Evolutionary conservation across 2,797 vertebrate species (phyloP).

Genomic region (Meda fulgida): DNA sequence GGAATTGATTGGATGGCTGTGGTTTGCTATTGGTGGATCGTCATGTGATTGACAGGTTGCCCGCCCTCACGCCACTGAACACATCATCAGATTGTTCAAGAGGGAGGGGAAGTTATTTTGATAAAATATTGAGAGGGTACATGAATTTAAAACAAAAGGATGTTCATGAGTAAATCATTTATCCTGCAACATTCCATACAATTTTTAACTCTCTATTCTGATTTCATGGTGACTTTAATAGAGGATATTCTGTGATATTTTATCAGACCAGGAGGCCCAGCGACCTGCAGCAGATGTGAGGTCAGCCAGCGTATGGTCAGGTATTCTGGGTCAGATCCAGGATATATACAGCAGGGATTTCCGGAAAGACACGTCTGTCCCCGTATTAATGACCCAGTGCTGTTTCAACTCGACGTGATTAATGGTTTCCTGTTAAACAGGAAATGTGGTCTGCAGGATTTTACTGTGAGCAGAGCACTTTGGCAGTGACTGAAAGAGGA

Average conservation of each 20-base stretch:
- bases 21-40: neutral
- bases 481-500: neutral
- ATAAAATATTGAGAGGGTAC: neutral
- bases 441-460: neutral
- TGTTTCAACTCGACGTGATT: neutral
- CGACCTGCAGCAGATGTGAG: neutral
- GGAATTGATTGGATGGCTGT: neutral
- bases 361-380: neutral
- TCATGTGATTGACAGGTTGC: neutral
- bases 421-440: conserved; percentile 20
- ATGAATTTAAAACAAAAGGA: neutral
- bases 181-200: too few relatives aligned
- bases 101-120: neutral
- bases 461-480: neutral
- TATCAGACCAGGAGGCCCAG: neutral
- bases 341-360: neutral
- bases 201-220: neutral
- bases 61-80: neutral
- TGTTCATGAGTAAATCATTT: neutral
- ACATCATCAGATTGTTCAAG: neutral
- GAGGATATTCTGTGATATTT: neutral
- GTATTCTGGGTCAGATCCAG: neutral
- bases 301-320: neutral
- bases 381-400: neutral
- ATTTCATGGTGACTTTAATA: neutral